A percentile compares a stretch with the other conserved stretches of the same genome.
phyloP scores from a whole-genome alignment of 2,113 vertebrate genomes.

The Tachysurus fulvidraco region DNA sequence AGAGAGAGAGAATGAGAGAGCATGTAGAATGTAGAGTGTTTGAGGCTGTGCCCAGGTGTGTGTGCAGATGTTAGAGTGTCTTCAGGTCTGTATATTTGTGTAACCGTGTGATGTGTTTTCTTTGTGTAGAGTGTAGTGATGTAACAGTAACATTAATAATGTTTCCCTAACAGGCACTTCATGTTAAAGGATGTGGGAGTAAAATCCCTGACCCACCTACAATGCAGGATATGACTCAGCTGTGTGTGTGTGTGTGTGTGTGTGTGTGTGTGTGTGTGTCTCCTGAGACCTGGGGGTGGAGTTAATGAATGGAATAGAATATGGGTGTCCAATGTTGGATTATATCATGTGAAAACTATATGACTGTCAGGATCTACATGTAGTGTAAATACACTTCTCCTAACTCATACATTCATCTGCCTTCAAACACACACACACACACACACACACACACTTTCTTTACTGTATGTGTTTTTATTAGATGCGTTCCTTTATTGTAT shows the following conservation, averaged over 20 bases:
- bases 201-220: neutral
- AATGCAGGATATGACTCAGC: neutral
- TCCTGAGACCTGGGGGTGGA: constrained; percentile 25
- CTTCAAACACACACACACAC: neutral
- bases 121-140: neutral
- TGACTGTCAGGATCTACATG: neutral
- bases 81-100: neutral
- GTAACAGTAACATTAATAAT: neutral
- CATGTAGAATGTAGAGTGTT: no score
- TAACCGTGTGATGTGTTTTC: neutral
- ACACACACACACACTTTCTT: no score
- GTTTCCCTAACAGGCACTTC: neutral
- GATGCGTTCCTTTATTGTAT: neutral
- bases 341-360: neutral
- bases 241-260: neutral
- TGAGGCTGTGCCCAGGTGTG: no score
- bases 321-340: neutral
- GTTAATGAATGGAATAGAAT: neutral
- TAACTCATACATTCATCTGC: no score
- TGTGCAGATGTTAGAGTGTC: neutral
- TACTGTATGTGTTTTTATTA: neutral
- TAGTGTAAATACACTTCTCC: neutral
- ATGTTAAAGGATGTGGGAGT: neutral
- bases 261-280: neutral
- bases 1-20: no score